Base-by-base conservation (phyloP, 2,797 vertebrate genomes). In the Protonibea diacanthus region DNA sequence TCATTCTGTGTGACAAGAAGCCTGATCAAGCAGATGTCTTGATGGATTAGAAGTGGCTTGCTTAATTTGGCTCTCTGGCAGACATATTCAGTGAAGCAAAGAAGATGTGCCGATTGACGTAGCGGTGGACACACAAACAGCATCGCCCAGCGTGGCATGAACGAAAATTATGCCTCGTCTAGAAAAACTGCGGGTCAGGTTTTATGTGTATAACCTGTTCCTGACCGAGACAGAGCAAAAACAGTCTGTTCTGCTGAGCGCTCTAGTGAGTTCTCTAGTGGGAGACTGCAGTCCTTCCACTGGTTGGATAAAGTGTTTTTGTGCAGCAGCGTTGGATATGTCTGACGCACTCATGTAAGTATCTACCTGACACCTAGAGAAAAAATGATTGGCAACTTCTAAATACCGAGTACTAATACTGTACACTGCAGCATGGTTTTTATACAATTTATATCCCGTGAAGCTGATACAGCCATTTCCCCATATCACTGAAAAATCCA, bases 21-120 rank as follows among this genome's bases (percentile, higher is more conserved):
- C 79, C 79, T 72, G 84, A 89, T 82, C 75, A 71, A 80, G 85
- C 82, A 81, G 74, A 81, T 78, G 79, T 82, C 76, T 60, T 86
- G 78, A 91, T 83, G 76, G 73, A 89, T 92, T 85, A 85, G 83
- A 75, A 82, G 56, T 71, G 80, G 75, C 70, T 87, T 18, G 48
- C 51, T 86, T 82, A 73, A 81, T 83, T 76, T 58, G 64, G 65
- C 80, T 57, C 45, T 86, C 74, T 81, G 51, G 79, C 53, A 59
- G 82, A 85, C 51, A 64, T 68, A 56, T 56, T 66, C 71, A 78
- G 78, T 52, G 78, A 86, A 74, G 80, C 76, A 69, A 81, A 71
- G 60, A 80, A 40, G 62, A 73, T 58, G 23, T 61, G 62, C 53
- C 56, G 71, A 81, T 77, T 48, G 76, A 86, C 63, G 73, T 47